These are phyloP conservation scores for Catocala sponsa DNA, from an alignment of 2,888 invertebrate species.

Conservation along the genomic window DNA sequence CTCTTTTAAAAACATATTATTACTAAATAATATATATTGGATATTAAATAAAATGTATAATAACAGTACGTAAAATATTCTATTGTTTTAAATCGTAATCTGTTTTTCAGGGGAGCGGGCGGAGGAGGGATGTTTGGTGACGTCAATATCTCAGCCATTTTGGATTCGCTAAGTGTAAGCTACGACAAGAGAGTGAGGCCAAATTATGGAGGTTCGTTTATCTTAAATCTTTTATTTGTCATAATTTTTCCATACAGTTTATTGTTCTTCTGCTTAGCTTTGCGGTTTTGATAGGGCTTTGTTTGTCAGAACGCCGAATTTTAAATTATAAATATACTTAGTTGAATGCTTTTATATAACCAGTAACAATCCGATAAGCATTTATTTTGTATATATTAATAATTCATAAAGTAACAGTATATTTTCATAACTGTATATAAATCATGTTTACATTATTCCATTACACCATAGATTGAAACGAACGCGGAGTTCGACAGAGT, in stretches of 20 bases:
- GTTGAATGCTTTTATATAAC: conserved; percentile 11
- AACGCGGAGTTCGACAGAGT: neutral
- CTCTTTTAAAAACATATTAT: too few species aligned
- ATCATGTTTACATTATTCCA: neutral
- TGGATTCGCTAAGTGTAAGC: conserved; percentile 97
- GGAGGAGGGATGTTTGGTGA: conserved; percentile 95
- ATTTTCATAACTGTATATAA: neutral
- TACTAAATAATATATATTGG: too few species aligned
- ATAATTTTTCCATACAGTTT: conserved; percentile 2
- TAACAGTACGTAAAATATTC: conserved; percentile 9
- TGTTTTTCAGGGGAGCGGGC: conserved; percentile 86
- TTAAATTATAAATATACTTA: conserved; percentile 6
- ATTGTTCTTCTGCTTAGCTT: conserved; percentile 35
- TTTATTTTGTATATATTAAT: conserved; percentile 3
- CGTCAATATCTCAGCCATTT: conserved; percentile 97
- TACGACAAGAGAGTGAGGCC: conserved; percentile 99
- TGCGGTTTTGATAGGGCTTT: conserved; percentile 25
- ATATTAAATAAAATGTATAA: too few species aligned
- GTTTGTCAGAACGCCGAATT: conserved; percentile 8
- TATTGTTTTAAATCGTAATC: conserved; percentile 36
- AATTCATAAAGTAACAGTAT: neutral
- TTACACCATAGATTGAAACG: neutral
- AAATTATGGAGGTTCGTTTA: conserved; percentile 96
- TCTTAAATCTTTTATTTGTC: conserved; percentile 2
- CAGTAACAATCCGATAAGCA: conserved; percentile 7